A percentile compares a stretch with the other conserved stretches of the same genome.
phyloP scores from a whole-genome alignment of 2,113 vertebrate species.

The Rafetus swinhoei region DNA sequence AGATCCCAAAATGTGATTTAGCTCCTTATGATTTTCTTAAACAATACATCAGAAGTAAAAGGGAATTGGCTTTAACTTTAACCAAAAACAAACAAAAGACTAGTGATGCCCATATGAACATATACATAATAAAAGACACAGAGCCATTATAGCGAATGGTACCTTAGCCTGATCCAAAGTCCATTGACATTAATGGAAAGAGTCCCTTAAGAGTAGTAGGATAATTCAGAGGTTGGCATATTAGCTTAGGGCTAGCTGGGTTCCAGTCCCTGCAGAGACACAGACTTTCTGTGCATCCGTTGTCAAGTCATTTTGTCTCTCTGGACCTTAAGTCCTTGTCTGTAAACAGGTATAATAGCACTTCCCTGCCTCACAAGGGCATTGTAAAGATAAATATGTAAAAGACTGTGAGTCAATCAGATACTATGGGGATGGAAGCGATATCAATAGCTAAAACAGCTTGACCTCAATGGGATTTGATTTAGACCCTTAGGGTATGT shows the following conservation, averaged over 20 bases:
- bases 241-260: fast-evolving
- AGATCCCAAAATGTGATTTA: background rate
- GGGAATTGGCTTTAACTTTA: background rate
- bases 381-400: conserved; percentile 19
- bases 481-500: background rate
- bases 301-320: background rate
- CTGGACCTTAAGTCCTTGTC: background rate
- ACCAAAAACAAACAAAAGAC: background rate
- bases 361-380: background rate
- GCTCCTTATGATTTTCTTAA: background rate
- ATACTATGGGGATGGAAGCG: background rate
- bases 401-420: conserved; percentile 49
- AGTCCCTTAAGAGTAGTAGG: background rate
- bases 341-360: background rate
- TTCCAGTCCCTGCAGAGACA: background rate
- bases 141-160: background rate
- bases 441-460: conserved; percentile 44
- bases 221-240: fast-evolving
- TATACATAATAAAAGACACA: background rate
- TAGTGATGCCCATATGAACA: fast-evolving
- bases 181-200: background rate
- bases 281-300: background rate
- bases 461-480: conserved; percentile 14
- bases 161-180: background rate
- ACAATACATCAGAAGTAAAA: background rate